Base-by-base conservation (phyloP, 1,140 invertebrate species). In the Drosophila ananassae region DNA sequence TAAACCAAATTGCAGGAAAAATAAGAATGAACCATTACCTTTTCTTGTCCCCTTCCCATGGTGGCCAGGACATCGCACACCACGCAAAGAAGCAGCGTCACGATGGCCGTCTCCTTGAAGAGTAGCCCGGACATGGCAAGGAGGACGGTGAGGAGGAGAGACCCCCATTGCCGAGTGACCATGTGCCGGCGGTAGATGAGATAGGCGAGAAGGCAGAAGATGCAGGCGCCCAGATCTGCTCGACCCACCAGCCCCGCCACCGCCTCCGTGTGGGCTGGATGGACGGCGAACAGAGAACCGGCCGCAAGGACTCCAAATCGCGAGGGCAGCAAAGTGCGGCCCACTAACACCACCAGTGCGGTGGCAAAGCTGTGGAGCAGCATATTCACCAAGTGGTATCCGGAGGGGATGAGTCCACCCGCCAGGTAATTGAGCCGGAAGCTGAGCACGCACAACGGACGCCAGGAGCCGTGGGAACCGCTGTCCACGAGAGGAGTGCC, bases 211-310 rank as follows among this genome's bases (percentile, higher is more conserved):
- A 99, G 94, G 89, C 96, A 98, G 91, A 98, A 96, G 71, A 98
- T 95, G 87, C 97, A 97, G n/a, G 97, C 96, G 10, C 97, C 94
- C 32, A 99, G 93, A 93, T 99, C 98, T 4, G 98, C 98, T 78
- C 98, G 94, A 12, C 98, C 98, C 9, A 99, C 98, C 55, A 99
- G 94, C 10, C 98, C 97, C 9, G 98, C 97, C 2, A 99, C 98
- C 1, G 98, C 97, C 92, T 99, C 98, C 34, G 97, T 97, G 92
- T 99, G 98, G 73, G 99, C 95, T 17, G 98, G 98, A 94, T 99
- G 98, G 0, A 96, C 95, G 51, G 98, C 97, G 93, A 99, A 99
- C 22, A 98, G 93, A 1, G 98, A 91, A 5, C 97, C 96, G 1
- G 97, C 95, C 21, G 97, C 93, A 61, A 95, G 94, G 22, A 95